Conservation (phyloP, 1,140 invertebrate species). For the Nasonia giraulti region DNA sequence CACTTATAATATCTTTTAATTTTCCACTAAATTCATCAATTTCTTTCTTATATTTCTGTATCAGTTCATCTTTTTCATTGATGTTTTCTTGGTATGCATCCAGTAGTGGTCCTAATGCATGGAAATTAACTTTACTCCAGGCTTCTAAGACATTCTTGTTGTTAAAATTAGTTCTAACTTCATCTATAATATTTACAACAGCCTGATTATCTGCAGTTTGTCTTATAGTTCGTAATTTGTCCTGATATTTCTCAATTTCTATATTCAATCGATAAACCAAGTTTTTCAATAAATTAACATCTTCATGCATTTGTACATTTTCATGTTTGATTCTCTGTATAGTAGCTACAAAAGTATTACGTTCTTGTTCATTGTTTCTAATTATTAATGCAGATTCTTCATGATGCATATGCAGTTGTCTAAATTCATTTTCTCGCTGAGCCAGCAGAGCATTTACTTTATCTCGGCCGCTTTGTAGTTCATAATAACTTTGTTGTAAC, state of each 20-base stretch:
- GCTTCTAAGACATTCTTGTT: slow-evolving; percentile 58
- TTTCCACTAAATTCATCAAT: slow-evolving; percentile 78
- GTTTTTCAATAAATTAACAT: slow-evolving; percentile 80
- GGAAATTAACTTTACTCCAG: slow-evolving; percentile 76
- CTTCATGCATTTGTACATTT: slow-evolving; percentile 76
- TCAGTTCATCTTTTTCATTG: slow-evolving; percentile 79
- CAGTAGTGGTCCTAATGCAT: slow-evolving; percentile 78
- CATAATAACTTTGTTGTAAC: slow-evolving; percentile 60
- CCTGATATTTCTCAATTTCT: slow-evolving; percentile 81
- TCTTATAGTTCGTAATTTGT: slow-evolving; percentile 73
- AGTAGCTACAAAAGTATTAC: slow-evolving; percentile 52
- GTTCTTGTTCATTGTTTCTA: slow-evolving; percentile 61
- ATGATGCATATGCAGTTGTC: slow-evolving; percentile 57
- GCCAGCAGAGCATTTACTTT: slow-evolving; percentile 56
- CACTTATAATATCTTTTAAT: slow-evolving; percentile 77
- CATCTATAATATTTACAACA: slow-evolving; percentile 47
- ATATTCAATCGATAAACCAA: slow-evolving; percentile 80
- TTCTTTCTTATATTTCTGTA: slow-evolving; percentile 77
- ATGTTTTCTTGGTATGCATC: slow-evolving; percentile 82
- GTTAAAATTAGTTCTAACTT: slow-evolving; percentile 54
- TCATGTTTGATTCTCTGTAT: slow-evolving; percentile 68
- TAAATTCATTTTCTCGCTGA: slow-evolving; percentile 61
- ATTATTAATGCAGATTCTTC: slow-evolving; percentile 58
- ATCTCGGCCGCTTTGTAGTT: slow-evolving; percentile 55
- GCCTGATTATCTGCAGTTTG: slow-evolving; percentile 47